Percentiles rank a stretch among this genome's conserved stretches.
These are phyloP conservation scores for Ligdia adustata DNA, from an alignment of 2,888 invertebrate species.

Conservation along the genomic window DNA sequence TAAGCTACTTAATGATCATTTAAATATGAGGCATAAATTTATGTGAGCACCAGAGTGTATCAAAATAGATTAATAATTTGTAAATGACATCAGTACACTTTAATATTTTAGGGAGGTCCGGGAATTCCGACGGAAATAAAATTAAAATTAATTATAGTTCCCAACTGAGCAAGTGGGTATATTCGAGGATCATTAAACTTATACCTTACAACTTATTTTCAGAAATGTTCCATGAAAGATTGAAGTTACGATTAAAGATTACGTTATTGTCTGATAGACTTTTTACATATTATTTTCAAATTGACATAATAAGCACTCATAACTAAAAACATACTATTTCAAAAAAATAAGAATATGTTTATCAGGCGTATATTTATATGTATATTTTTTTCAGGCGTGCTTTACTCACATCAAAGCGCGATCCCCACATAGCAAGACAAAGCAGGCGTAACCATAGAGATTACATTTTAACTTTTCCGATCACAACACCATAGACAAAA, in stretches of 20 bases:
- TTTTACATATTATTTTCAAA: not conserved
- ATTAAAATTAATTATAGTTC: conserved; percentile 4
- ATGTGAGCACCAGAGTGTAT: conserved; percentile 40
- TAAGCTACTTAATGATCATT: conserved; percentile 61
- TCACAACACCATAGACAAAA: conserved; percentile 80
- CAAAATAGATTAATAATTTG: conserved; percentile 39
- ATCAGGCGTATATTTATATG: no score
- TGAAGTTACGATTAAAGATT: no score
- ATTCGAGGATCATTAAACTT: conserved; percentile 7
- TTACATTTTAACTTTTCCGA: conserved; percentile 81
- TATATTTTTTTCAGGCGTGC: no score
- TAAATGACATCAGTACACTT: conserved; percentile 29
- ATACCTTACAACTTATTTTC: no score
- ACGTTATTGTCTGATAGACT: no score
- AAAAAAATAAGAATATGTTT: no score
- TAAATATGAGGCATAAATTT: conserved; percentile 46
- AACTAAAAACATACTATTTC: no score
- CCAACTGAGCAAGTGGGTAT: not conserved
- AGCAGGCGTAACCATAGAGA: conserved; percentile 62
- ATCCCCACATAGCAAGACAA: conserved; percentile 30
- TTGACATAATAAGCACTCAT: no score
- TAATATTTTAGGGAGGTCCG: conserved; percentile 25
- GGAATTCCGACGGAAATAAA: not conserved
- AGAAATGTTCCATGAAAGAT: no score
- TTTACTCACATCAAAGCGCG: not conserved